Percentiles rank a stretch among this genome's conserved stretches.
phyloP scores from a whole-genome alignment of 1,140 invertebrate species.

The Hesperophylax magnus region DNA sequence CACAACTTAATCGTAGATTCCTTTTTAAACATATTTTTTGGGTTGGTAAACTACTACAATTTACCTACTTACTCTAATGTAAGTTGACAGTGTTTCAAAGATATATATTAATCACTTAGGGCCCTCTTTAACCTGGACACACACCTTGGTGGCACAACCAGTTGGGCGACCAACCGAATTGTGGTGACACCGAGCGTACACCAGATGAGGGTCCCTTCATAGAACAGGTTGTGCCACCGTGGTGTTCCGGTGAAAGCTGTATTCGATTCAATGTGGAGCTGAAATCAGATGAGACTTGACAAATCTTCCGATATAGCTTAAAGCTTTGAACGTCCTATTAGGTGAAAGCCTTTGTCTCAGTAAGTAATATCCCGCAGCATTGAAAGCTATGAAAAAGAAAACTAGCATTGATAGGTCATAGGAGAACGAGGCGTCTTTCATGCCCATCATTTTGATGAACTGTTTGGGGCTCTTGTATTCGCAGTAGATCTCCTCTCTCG shows the following conservation, averaged over 20 bases:
- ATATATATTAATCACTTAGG: neutral
- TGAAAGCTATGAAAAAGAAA: constrained; percentile 73
- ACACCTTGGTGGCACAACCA: too few species aligned
- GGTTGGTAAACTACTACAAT: too few species aligned
- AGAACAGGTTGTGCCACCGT: too few species aligned
- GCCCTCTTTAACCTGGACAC: too few species aligned
- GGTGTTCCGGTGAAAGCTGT: too few species aligned
- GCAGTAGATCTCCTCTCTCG: constrained; percentile 77
- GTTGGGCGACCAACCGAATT: too few species aligned
- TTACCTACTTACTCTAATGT: too few species aligned
- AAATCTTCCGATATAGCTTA: constrained; percentile 73
- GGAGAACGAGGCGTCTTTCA: constrained; percentile 76
- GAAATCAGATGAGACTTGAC: constrained; percentile 74
- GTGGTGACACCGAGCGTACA: too few species aligned
- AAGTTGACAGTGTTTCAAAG: too few species aligned
- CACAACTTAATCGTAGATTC: too few species aligned
- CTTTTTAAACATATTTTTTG: too few species aligned
- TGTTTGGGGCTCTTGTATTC: constrained; percentile 77
- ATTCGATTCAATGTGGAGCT: constrained; percentile 1
- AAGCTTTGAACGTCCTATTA: constrained; percentile 76
- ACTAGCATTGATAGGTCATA: constrained; percentile 72
- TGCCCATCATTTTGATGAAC: constrained; percentile 74
- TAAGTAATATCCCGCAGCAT: constrained; percentile 75
- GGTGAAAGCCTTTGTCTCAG: constrained; percentile 76
- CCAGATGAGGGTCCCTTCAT: too few species aligned